Evolutionary conservation across 1,140 invertebrate species (phyloP), one percentile per base, ranked within the genome.

Genomic region (Megathymus violae): DNA sequence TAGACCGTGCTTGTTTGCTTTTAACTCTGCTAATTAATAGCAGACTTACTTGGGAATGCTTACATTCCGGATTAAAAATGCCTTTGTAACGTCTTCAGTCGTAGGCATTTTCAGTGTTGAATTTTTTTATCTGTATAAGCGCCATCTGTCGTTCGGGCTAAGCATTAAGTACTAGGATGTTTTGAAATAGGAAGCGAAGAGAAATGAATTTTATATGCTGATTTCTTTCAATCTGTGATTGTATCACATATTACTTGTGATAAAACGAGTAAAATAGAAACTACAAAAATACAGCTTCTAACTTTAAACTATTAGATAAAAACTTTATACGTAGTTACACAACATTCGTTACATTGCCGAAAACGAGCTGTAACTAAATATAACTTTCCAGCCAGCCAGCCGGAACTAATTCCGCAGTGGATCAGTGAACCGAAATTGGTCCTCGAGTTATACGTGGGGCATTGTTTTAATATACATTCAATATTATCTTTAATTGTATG

Each of bases 11-110:
- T 34, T 38, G 43, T 36, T 25, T 16, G 46, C 43, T 44, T 43
- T 56, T 43, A 40, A 56, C 17, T 56, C 51, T 34, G 52, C 40
- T 56, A 56, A 56, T 56, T 56, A 56, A 16, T 43, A 27, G 52
- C 40, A 44, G 22, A 34, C 52, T 58, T 54, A 54, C 51, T 54
- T 44, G 41, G 14, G 15, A 44, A 13, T 58, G 17, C 14, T 43
- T 41, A 44, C 22, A 14, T 58, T 43, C 52, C 22, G 41, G 41
- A 58, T 44, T 56, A 19, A 44, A 34, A 58, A 58, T 25, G 36
- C 14, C 22, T 54, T 54, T 54, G 36, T 54, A 27, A 34, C 17
- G 11, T 52, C 51, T 48, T 31, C 4, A n/a, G 10, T 41, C 0
- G 22, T 27, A 27, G 22, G 1, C 44, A 11, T 13, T 48, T 31